Evolutionary conservation across 30 jellyfish, hydroid and myxozoan genomes (phyloP), one percentile per base, ranked within the genome.

Genomic region (Mastigias papua): DNA sequence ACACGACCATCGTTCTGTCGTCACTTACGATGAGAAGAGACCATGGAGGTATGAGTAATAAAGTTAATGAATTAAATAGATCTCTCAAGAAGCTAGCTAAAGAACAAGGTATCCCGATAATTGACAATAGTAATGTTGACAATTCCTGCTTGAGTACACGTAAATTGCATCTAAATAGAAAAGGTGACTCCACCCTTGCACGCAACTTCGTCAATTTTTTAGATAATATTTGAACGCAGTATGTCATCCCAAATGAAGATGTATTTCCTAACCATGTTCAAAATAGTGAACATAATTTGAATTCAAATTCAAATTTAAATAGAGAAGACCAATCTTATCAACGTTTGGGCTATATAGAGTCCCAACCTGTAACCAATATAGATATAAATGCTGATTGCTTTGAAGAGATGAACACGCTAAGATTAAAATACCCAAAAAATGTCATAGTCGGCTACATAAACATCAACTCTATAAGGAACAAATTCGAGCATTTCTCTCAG

Each of bases 1-100:
- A 37, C 69, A 73, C 84, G 1, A 73, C 69, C 2, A 73, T 73
- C 69, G 69, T 73, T 35, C 84, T 73, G 67, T 73, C 84, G 20
- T 32, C 69, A 73, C 69, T 46, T 0, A 73, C 84, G 28, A 46
- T 73, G 84, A 73, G 84, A 46, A 73, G 84, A 46, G 69, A 73
- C 67, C 67, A 46, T 46, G 9, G 17, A 3, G 72, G 72, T 60
- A 60, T 60, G 32, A 60, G n/a, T 6, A 20, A 60, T 3, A 3
- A 20, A 60, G 32, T 17, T 3, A n/a, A 60, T 26, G n/a, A 60
- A 17, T 60, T 60, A 20, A 60, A 60, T 17, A 60, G 72, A 60
- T 7, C n/a, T 3, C 32, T 60, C 29, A 3, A 60, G 32, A 60
- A 60, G 72, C 72, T 60, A 60, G 72, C 72, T n/a, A 26, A 3